Conservation (phyloP, 2,113 vertebrate species). For the Spermophilus dauricus region DNA sequence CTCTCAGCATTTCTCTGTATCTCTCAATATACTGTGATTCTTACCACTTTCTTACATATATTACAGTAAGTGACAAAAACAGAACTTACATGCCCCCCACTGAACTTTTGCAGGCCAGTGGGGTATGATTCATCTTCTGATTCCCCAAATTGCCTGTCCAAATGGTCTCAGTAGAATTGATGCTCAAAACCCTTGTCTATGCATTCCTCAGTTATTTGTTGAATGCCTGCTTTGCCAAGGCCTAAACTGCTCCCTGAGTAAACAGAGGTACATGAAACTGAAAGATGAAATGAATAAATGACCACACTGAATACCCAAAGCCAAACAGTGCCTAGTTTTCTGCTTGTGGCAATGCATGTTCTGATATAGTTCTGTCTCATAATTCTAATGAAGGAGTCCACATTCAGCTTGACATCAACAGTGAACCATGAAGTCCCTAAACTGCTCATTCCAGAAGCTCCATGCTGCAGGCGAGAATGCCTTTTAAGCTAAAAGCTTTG, state of each 20-base stretch:
- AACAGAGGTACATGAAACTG: background rate
- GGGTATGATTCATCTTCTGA: background rate
- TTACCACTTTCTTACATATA: background rate
- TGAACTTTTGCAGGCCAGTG: background rate
- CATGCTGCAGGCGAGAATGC: conserved; percentile 77
- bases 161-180: background rate
- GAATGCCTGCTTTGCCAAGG: background rate
- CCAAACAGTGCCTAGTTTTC: background rate
- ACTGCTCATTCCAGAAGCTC: background rate
- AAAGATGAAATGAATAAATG: conserved; percentile 2
- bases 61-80: background rate
- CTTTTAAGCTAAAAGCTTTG: conserved; percentile 90
- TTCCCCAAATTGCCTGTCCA: background rate
- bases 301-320: background rate
- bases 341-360: background rate
- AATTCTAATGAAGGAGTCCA: background rate
- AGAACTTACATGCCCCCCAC: background rate
- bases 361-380: background rate
- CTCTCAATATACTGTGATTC: background rate
- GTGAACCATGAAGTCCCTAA: background rate
- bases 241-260: background rate
- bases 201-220: conserved; percentile 16
- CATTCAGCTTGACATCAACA: background rate
- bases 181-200: background rate
- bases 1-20: background rate